Evolutionary conservation across 2,113 vertebrate species (phyloP), one percentile per base, ranked within the genome.

Genomic region (Vulpes lagopus): DNA sequence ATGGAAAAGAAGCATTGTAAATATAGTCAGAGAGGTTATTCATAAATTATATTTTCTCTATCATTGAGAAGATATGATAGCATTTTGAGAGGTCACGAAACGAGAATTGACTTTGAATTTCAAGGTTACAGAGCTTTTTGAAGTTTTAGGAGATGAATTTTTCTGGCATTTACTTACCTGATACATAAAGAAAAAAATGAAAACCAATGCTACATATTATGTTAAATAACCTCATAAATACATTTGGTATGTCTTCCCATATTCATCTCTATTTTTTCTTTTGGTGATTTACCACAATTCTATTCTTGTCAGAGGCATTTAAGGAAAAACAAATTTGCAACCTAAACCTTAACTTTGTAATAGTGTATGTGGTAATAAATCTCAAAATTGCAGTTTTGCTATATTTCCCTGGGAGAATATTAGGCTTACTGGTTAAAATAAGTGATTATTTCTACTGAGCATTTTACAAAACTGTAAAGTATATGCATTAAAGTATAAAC

Each of bases 251-350:
- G 38, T 92, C 30, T 87, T 96, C 96, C 53, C 10, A 82, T n/a
- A 89, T n/a, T 57, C 30, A 53, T 55, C 69, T 10, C 12, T 3
- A 89, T 30, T 71, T 16, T 25, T 67, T 80, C 73, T 53, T 94
- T n/a, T 51, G 43, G n/a, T 95, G 25, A 91, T 55, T 96, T 93
- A 87, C 12, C 43, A 60, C 7, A 88, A 79, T 74, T 81, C 73
- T 80, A 93, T 5, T 11, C 11, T 73, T 15, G 74, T 64, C 49
- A 90, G 60, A 92, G 78, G 55, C 62, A 92, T 93, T 88, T 88
- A 83, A 64, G 35, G 20, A 4, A 95, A 87, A 81, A 87, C 22
- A 65, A 87, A 91, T 67, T 64, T 81, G 49, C 55, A 64, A n/a
- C 3, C 43, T 55, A 32, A 81, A 64, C 73, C 30, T 53, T 43